These are phyloP conservation scores for Triops cancriformis DNA, from an alignment of 1,140 invertebrate species.

Conservation along the genomic window DNA sequence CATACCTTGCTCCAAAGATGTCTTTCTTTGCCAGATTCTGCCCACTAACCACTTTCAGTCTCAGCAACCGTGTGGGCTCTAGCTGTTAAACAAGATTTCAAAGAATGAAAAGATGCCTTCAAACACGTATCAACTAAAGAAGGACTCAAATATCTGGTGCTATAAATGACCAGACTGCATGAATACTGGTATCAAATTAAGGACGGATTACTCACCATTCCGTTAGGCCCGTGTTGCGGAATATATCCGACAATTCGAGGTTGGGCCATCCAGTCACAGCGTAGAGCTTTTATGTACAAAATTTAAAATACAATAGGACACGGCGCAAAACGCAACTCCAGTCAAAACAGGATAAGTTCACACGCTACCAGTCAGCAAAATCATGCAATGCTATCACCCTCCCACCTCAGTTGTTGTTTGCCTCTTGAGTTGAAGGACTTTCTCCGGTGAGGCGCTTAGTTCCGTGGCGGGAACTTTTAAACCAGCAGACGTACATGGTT, in stretches of 20 bases:
- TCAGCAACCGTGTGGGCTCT: constrained; percentile 61
- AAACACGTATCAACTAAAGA: too few relatives aligned
- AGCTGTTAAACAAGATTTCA: constrained; percentile 15
- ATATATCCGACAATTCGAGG: constrained; percentile 10
- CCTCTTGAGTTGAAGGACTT: background rate
- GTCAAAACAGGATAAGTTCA: constrained; percentile 2
- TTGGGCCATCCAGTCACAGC: background rate
- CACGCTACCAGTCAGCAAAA: constrained; percentile 4
- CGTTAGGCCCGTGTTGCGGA: background rate
- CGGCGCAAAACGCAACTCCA: background rate
- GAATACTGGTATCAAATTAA: too few relatives aligned
- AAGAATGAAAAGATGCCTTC: background rate
- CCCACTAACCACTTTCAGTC: constrained; percentile 73
- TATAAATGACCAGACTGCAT: too few relatives aligned
- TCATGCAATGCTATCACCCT: constrained; percentile 1
- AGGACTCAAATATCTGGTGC: too few relatives aligned
- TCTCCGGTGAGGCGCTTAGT: background rate
- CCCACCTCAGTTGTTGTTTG: constrained; percentile 4
- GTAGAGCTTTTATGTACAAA: background rate
- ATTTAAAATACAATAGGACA: background rate
- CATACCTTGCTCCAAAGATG: constrained; percentile 90
- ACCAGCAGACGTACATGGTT: too few relatives aligned
- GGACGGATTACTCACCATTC: background rate
- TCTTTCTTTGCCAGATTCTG: constrained; percentile 92
- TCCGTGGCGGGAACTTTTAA: background rate